Evolutionary conservation across 2,797 vertebrate genomes (phyloP), one percentile per base, ranked within the genome.

Genomic region (Psittacula echo): DNA sequence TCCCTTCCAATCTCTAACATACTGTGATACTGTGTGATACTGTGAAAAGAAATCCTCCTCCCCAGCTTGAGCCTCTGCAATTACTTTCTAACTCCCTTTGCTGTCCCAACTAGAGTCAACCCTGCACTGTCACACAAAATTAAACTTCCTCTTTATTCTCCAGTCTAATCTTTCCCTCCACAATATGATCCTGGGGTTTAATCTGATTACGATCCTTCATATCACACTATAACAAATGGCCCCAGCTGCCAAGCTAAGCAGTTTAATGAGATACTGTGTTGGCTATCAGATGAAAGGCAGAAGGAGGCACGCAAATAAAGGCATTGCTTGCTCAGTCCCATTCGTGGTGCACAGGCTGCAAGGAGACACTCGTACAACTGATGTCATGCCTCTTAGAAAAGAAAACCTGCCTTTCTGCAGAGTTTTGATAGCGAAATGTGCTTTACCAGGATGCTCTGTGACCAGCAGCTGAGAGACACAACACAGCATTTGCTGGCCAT

Each of bases 121-220:
- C 76, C 81, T 78, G 61, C 67, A 19, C 44, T 90, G 90, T 76
- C 95, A 92, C 32, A 78, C 29, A 50, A 93, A 91, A 95, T 94
- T 80, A 90, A 95, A 91, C 81, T 85, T 87, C 11, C 68, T 74
- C 86, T 95, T 94, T 77, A 74, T 93, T 93, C 75, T 87, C 42
- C 58, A 66, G 50, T 29, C 56, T 94, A 91, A 95, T 89, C 72
- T 90, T 65, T 91, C 58, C 32, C 75, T 92, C 82, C 54, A 30
- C 78, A 94, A 72, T 78, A 85, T 2, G 26, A 96, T 95, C 67
- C 90, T 9, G 58, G 71, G 78, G 61, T 80, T 89, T 94, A 97
- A 95, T 94, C 62, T 95, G 89, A 93, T 95, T 95, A 91, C 1
- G 24, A 60, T 80, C 53, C 78, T 89, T 90, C 85, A 12, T 87